Evolutionary conservation across 2,888 invertebrate genomes (phyloP), one percentile per base, ranked within the genome.

Genomic region (Endotricha flammealis): DNA sequence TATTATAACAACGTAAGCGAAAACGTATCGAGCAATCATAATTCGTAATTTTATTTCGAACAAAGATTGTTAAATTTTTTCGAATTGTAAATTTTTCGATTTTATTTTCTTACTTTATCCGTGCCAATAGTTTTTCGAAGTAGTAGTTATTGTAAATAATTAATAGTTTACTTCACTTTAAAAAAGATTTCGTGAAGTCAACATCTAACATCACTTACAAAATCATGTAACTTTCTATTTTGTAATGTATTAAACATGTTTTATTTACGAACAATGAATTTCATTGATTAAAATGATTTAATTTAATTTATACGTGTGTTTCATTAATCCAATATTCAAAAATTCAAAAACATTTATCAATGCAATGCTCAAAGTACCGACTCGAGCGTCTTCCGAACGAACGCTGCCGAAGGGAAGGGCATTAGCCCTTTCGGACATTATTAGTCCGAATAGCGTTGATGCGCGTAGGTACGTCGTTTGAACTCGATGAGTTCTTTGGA

Each of bases 21-120:
- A n/a, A 65, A 65, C 60, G 69, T 78, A 76, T 75, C 80, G 83
- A 82, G 75, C 74, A 78, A 76, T 56, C 64, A 73, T 78, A 77
- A 65, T 69, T 76, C 64, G 73, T 78, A 77, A 65, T 69, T 76
- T 66, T 64, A 61, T 58, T 60, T 67, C 69, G 69, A 74, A 52
- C 59, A 24, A 32, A 25, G 17, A 41, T 46, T 47, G 42, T 50
- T 57, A 55, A 52, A 44, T 50, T 51, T 51, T 53, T 50, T 63
- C 57, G 60, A 64, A 49, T 44, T 48, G 58, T 49, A 4, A 13
- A 23, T 7, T 29, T 13, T 20, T 28, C 28, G 12, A 12, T 51
- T 61, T 57, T 62, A 58, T 59, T 47, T 54, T 63, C 63, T 70
- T 62, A 62, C 61, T 48, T 38, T 72, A 74, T 74, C 71, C 67